Conservation (phyloP, 1,140 invertebrate genomes). For the Streblospio benedicti region DNA sequence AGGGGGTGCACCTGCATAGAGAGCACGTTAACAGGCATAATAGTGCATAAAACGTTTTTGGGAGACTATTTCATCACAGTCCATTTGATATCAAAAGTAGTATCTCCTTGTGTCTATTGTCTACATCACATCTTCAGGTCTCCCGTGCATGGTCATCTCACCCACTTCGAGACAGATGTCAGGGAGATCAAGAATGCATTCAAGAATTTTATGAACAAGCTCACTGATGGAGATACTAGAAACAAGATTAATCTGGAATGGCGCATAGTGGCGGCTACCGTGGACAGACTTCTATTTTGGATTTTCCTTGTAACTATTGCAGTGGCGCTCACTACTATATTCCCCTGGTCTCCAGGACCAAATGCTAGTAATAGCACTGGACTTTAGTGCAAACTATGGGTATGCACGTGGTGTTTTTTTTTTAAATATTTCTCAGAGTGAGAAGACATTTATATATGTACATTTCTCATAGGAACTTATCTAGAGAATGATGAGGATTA, state of each 20-base stretch:
- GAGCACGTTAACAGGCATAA: no score
- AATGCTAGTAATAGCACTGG: no score
- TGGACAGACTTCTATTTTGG: slow-evolving; percentile 44
- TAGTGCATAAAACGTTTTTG: neutral
- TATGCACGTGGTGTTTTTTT: no score
- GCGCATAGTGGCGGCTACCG: slow-evolving; percentile 39
- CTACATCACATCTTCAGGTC: neutral
- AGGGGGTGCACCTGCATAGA: slow-evolving; percentile 8
- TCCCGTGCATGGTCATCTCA: neutral
- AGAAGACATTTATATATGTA: no score
- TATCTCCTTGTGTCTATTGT: neutral
- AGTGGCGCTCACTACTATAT: slow-evolving; percentile 40
- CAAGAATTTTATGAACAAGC: slow-evolving; percentile 26
- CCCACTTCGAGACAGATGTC: slow-evolving; percentile 23
- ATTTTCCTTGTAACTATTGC: slow-evolving; percentile 38
- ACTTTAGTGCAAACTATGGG: no score
- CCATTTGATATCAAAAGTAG: neutral
- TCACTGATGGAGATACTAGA: slow-evolving; percentile 27
- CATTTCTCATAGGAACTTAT: no score
- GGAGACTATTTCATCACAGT: neutral
- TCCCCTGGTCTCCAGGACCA: slow-evolving; percentile 23
- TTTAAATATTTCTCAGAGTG: no score
- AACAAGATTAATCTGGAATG: slow-evolving; percentile 36
- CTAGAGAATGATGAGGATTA: no score
- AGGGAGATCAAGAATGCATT: slow-evolving; percentile 32